phyloP scores from a whole-genome alignment of 2,113 vertebrate genomes.

The Hyperoodon ampullatus region DNA sequence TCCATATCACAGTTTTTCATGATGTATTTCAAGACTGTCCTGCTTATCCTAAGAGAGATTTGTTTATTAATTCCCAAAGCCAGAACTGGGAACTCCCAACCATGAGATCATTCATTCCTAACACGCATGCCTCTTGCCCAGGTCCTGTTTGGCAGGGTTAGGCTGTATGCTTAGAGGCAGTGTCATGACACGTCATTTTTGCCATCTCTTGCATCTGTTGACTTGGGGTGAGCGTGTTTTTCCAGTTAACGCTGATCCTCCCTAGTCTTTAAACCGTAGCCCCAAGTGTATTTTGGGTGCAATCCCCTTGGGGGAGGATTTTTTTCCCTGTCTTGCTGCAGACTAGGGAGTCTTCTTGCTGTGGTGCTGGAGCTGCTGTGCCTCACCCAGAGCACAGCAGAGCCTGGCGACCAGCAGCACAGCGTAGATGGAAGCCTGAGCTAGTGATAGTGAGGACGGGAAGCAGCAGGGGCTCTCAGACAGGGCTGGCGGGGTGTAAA shows the following conservation, averaged over 20 bases:
- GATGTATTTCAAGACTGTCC: not conserved
- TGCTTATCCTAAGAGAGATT: not conserved
- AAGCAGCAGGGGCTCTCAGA: not conserved
- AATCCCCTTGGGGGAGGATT: not conserved
- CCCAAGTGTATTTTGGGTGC: not conserved
- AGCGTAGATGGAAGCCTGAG: not conserved
- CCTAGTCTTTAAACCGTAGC: not conserved
- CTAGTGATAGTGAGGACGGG: not conserved
- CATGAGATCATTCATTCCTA: constrained; percentile 40
- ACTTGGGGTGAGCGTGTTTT: constrained; percentile 23
- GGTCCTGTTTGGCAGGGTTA: not conserved
- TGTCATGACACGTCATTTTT: not conserved
- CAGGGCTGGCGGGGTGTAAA: not conserved
- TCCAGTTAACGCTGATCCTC: not conserved
- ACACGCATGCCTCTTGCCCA: not conserved
- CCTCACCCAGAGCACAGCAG: not conserved
- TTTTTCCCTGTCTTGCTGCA: not conserved
- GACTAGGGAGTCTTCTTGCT: not conserved
- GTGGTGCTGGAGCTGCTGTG: not conserved
- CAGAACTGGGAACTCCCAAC: constrained; percentile 46
- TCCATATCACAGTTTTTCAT: not conserved
- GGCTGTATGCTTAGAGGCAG: not conserved
- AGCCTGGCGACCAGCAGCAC: not conserved
- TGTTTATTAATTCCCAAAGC: not conserved
- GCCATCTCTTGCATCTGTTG: not conserved